Evolutionary conservation across 2,888 invertebrate species (phyloP).

Genomic region (Scaptomyza reducta): DNA sequence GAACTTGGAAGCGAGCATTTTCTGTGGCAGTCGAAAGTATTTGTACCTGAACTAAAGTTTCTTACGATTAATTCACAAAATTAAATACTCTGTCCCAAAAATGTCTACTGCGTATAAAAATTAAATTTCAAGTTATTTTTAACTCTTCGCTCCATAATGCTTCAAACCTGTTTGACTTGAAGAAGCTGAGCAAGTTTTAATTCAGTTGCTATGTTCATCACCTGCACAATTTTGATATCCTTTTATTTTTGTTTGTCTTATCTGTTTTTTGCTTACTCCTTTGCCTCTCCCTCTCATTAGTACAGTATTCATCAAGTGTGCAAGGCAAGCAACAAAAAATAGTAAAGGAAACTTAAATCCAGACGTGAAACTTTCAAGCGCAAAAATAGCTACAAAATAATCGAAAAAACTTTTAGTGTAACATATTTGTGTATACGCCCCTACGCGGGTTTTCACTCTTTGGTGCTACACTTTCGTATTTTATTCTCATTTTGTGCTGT

Average conservation of each 20-base stretch:
- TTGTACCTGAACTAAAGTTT: neutral
- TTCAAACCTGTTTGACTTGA: conserved; percentile 13
- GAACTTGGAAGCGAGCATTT: neutral
- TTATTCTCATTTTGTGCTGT: neutral
- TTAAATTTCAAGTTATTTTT: neutral
- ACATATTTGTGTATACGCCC: conserved; percentile 18
- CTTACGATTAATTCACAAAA: too few species aligned
- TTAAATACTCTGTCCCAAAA: neutral
- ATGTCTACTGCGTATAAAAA: neutral
- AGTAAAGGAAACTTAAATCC: conserved; percentile 25
- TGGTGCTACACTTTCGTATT: neutral
- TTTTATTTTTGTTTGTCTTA: neutral
- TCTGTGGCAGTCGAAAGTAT: neutral
- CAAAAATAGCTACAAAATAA: conserved; percentile 55
- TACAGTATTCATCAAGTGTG: conserved; percentile 49
- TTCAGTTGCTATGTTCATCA: conserved; percentile 30
- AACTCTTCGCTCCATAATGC: too few species aligned
- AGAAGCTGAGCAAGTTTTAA: conserved; percentile 22
- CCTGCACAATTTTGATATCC: conserved; percentile 19
- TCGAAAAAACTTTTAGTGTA: conserved; percentile 66
- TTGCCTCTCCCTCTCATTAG: conserved; percentile 31
- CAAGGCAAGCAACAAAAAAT: conserved; percentile 20
- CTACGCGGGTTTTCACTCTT: neutral
- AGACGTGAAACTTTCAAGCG: conserved; percentile 34
- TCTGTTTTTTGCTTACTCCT: neutral